Evolutionary conservation across 2,113 vertebrate species (phyloP).

Genomic region (Sinocyclocheilus anshuiensis): DNA sequence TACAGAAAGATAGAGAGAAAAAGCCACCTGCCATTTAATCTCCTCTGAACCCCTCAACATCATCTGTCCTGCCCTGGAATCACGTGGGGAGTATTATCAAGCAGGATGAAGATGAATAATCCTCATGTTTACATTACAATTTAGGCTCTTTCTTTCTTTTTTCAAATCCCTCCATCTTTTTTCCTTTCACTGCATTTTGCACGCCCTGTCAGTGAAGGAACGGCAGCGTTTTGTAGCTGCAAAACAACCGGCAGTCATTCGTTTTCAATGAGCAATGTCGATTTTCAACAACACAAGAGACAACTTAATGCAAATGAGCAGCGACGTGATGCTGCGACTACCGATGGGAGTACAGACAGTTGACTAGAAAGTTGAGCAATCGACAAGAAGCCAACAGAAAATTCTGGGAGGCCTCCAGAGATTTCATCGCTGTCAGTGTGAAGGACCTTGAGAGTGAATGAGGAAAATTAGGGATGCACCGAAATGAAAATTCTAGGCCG

Average conservation of each 20-base stretch:
- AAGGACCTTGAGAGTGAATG: slow-evolving; percentile 1
- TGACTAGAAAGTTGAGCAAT: neutral
- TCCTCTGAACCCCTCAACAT: too few relatives aligned
- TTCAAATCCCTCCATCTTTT: neutral
- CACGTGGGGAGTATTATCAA: too few relatives aligned
- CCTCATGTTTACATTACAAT: neutral
- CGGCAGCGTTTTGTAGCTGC: neutral
- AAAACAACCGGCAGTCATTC: neutral
- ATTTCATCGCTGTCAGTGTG: neutral
- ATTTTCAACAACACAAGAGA: neutral
- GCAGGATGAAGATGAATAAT: slow-evolving; percentile 19
- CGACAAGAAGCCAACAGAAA: neutral
- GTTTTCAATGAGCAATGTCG: neutral
- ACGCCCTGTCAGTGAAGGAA: neutral
- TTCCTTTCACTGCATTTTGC: neutral
- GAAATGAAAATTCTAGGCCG: too few relatives aligned
- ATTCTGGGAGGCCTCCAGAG: neutral
- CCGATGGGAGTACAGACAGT: neutral
- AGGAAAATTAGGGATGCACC: neutral
- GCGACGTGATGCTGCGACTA: neutral
- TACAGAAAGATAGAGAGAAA: too few relatives aligned
- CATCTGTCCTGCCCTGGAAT: too few relatives aligned
- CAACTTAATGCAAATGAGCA: slow-evolving; percentile 22
- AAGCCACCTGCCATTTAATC: too few relatives aligned
- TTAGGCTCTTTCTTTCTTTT: neutral